These are phyloP conservation scores for Drosophila ercepeae DNA, from an alignment of 1,140 invertebrate genomes.

Conservation along the genomic window DNA sequence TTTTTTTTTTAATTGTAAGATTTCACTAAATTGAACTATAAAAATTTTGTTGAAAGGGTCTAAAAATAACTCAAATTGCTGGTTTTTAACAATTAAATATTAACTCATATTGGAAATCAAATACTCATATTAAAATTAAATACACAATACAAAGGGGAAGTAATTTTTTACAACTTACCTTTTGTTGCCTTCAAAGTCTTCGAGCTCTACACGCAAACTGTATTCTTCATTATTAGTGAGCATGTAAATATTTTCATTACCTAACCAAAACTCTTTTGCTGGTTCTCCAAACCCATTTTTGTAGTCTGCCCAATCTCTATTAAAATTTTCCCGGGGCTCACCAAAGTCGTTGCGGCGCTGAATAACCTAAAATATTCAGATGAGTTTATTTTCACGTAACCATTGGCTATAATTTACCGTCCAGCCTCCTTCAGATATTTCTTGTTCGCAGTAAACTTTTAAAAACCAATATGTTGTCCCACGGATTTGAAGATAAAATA, in stretches of 20 bases:
- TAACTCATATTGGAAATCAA: too few relatives aligned
- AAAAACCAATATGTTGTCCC: slow-evolving; percentile 96
- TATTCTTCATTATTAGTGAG: slow-evolving; percentile 97
- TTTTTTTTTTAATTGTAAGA: too few relatives aligned
- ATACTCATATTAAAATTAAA: too few relatives aligned
- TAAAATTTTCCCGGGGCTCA: slow-evolving; percentile 95
- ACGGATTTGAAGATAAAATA: slow-evolving; percentile 94
- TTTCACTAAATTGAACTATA: too few relatives aligned
- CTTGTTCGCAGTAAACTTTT: slow-evolving; percentile 96
- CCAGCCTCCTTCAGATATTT: slow-evolving; percentile 95
- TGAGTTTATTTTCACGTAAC: neutral
- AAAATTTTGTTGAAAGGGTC: too few relatives aligned
- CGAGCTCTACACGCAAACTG: slow-evolving; percentile 93
- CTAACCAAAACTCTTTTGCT: slow-evolving; percentile 95
- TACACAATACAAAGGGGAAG: too few relatives aligned
- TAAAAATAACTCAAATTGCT: too few relatives aligned
- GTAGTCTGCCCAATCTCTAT: slow-evolving; percentile 97
- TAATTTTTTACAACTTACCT: slow-evolving; percentile 85
- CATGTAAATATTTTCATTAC: slow-evolving; percentile 97
- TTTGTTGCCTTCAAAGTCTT: slow-evolving; percentile 97
- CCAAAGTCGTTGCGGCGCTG: slow-evolving; percentile 94
- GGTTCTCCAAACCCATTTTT: slow-evolving; percentile 97
- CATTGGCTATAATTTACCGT: slow-evolving; percentile 88
- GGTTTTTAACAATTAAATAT: too few relatives aligned
- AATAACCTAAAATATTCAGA: slow-evolving; percentile 88